A percentile compares a stretch with the other conserved stretches of the same genome.
Conservation (phyloP, 2,113 vertebrate genomes). For the Gulo gulo region DNA sequence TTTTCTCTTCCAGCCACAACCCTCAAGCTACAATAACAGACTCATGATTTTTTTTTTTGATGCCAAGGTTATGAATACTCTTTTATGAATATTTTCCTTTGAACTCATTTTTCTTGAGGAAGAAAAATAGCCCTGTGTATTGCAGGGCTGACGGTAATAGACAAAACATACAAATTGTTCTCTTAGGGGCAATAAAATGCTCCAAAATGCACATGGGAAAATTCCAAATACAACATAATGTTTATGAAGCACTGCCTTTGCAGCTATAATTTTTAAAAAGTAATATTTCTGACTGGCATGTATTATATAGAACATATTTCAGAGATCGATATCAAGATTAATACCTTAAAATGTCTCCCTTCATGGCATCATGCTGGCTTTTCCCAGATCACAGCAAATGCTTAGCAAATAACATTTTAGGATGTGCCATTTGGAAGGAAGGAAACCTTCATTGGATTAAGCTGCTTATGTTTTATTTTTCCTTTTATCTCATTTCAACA, state of each 20-base stretch:
- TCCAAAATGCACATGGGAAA: conserved; percentile 33
- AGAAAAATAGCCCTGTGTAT: conserved; percentile 45
- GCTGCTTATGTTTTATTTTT: conserved; percentile 54
- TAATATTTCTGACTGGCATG: conserved; percentile 39
- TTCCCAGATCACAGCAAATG: neutral
- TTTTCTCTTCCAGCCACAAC: conserved; percentile 58
- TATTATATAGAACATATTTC: conserved; percentile 37
- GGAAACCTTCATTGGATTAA: conserved; percentile 22
- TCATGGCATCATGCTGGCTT: neutral
- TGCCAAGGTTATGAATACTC: conserved; percentile 62
- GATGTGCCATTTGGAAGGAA: conserved; percentile 30
- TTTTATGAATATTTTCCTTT: conserved; percentile 68
- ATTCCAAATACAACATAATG: conserved; percentile 27
- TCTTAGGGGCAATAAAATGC: conserved; percentile 32
- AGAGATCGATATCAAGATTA: conserved; percentile 43
- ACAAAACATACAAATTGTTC: conserved; percentile 57
- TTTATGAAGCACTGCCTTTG: neutral
- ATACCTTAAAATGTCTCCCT: conserved; percentile 35
- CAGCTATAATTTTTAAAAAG: conserved; percentile 43
- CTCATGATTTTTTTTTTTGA: conserved; percentile 51
- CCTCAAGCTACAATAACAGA: conserved; percentile 64
- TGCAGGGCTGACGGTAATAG: conserved; percentile 40
- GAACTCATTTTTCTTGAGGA: conserved; percentile 59
- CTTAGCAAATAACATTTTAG: neutral
- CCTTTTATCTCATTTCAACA: conserved; percentile 59